These are phyloP conservation scores for Theretra japonica DNA, from an alignment of 2,888 invertebrate species.

Conservation along the genomic window DNA sequence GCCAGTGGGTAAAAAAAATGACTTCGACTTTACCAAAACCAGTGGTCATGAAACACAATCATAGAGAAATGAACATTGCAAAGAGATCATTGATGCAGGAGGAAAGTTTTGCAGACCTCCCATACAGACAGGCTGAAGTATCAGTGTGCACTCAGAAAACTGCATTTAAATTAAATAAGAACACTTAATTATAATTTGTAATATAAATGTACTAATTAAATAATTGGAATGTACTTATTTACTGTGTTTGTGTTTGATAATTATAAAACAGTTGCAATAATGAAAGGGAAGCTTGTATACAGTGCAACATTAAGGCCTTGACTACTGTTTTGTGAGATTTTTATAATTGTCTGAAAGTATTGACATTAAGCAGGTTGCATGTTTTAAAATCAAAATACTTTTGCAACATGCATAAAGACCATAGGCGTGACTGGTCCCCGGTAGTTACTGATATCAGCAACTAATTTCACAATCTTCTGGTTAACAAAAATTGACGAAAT, in stretches of 20 bases:
- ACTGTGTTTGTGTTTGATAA: neutral
- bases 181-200: neutral
- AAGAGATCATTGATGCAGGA: slow-evolving; percentile 56
- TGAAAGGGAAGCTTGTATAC: too few species aligned
- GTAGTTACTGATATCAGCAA: too few species aligned
- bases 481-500: too few species aligned
- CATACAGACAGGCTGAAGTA: slow-evolving; percentile 68
- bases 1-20: slow-evolving; percentile 61
- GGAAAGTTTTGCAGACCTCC: slow-evolving; percentile 65
- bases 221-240: neutral
- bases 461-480: too few species aligned
- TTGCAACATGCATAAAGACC: too few species aligned
- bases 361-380: too few species aligned
- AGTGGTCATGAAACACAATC: slow-evolving; percentile 64
- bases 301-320: too few species aligned
- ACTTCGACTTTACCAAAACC: slow-evolving; percentile 59
- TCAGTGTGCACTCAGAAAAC: slow-evolving; percentile 69
- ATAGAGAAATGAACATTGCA: slow-evolving; percentile 53
- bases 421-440: too few species aligned
- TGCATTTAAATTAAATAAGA: slow-evolving; percentile 44
- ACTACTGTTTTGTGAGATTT: too few species aligned
- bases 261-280: neutral
- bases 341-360: too few species aligned
- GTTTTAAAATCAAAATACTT: too few species aligned
- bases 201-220: slow-evolving; percentile 3